phyloP scores from a whole-genome alignment of 1,140 invertebrate species.

The Steinernema khuongi region DNA sequence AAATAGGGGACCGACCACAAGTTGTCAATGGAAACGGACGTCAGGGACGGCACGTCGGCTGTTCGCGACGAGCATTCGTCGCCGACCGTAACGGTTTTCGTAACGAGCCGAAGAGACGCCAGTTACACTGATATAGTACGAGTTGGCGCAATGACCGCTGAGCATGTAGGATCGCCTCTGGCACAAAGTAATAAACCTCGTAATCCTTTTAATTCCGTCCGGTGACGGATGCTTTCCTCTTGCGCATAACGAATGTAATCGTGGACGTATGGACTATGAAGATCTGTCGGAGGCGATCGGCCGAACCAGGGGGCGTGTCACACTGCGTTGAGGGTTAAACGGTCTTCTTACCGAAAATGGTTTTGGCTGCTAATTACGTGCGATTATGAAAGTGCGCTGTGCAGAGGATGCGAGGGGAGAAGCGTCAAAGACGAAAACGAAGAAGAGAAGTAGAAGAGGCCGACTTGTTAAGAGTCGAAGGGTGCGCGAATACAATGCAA shows the following conservation, averaged over 20 bases:
- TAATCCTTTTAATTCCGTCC: background rate
- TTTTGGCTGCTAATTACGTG: background rate
- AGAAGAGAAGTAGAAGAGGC: background rate
- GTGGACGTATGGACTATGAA: too few species aligned
- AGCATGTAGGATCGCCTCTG: background rate
- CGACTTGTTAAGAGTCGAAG: constrained; percentile 9
- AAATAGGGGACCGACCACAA: background rate
- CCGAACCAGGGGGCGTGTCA: too few species aligned
- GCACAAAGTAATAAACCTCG: background rate
- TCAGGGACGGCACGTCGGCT: background rate
- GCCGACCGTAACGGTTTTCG: background rate
- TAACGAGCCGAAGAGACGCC: background rate
- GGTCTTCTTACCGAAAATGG: too few species aligned
- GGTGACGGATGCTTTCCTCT: background rate
- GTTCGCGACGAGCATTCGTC: background rate
- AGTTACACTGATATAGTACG: background rate
- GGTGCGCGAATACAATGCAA: constrained; percentile 15
- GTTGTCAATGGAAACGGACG: constrained; percentile 10
- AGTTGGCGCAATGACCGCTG: background rate
- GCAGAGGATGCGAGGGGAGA: background rate
- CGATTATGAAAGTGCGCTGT: background rate
- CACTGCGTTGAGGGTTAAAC: too few species aligned
- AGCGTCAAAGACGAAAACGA: background rate
- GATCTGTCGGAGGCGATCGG: too few species aligned
- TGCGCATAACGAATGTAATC: background rate